phyloP scores from a whole-genome alignment of 1,140 invertebrate genomes.

The Littorina saxatilis region DNA sequence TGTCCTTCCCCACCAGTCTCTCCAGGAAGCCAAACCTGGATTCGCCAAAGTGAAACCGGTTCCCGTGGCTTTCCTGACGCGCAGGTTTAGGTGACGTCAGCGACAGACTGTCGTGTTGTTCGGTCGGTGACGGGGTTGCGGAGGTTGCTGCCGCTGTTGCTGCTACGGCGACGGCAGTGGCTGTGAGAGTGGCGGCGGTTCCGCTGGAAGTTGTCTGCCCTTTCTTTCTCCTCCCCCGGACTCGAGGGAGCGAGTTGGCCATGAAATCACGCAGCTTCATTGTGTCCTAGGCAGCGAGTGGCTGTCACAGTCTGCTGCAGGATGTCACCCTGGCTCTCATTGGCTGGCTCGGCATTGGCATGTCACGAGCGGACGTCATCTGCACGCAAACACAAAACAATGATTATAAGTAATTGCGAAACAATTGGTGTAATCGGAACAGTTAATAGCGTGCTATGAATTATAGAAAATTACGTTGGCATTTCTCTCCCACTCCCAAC shows the following conservation, averaged over 20 bases:
- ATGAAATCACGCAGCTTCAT: conserved; percentile 60
- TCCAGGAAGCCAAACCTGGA: conserved; percentile 23
- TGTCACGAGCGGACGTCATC: not conserved
- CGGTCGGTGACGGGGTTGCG: not conserved
- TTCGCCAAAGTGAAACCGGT: conserved; percentile 30
- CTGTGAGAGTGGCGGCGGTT: conserved; percentile 9
- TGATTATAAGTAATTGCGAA: not conserved
- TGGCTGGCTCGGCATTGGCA: not conserved
- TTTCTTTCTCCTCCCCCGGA: conserved; percentile 55
- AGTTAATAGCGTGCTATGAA: not conserved
- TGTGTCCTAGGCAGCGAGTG: not conserved
- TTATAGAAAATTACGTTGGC: too few species aligned
- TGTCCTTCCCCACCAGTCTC: conserved; percentile 27
- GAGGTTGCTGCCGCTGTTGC: not conserved
- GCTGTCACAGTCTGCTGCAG: not conserved
- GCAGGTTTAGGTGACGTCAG: not conserved
- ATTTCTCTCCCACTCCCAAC: too few species aligned
- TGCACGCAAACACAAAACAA: not conserved
- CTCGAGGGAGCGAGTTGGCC: conserved; percentile 58
- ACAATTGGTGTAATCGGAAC: not conserved
- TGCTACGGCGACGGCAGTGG: not conserved
- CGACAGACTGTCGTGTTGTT: not conserved
- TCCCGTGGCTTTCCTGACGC: not conserved
- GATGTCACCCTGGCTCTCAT: not conserved
- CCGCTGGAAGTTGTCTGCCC: not conserved